Evolutionary conservation across 2,797 vertebrate genomes (phyloP).

Genomic region (Sebastiscus albofasciatus): DNA sequence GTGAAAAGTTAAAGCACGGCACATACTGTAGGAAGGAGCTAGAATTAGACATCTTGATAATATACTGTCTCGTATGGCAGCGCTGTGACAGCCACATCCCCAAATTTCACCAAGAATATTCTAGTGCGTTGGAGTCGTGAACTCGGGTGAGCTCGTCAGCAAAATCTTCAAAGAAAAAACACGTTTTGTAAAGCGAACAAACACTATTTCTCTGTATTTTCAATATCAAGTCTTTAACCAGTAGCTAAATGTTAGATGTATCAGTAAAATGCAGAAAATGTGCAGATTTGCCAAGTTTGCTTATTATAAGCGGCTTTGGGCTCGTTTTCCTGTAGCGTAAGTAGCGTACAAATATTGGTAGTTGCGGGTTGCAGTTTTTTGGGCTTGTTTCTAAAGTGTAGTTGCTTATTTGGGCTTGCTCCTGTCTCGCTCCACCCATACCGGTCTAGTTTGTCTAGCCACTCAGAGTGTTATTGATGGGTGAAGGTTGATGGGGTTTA

Average conservation of each 20-base stretch:
- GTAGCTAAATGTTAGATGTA: not conserved
- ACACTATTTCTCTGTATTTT: not conserved
- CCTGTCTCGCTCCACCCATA: too few relatives aligned
- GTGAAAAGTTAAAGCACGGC: not conserved
- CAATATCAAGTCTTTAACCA: not conserved
- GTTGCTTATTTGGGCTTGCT: too few relatives aligned
- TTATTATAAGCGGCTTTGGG: too few relatives aligned
- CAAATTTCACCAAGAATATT: conserved; percentile 25
- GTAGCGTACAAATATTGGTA: too few relatives aligned
- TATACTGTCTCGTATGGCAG: not conserved
- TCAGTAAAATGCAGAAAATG: not conserved
- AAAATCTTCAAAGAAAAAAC: not conserved
- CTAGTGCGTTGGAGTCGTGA: not conserved
- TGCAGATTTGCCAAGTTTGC: too few relatives aligned
- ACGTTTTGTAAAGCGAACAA: not conserved
- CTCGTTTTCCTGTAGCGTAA: too few relatives aligned
- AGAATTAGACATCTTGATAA: conserved; percentile 1
- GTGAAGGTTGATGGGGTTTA: too few relatives aligned
- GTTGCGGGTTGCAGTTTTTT: too few relatives aligned
- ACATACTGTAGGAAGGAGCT: not conserved
- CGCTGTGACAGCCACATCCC: not conserved
- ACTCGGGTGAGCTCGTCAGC: not conserved
- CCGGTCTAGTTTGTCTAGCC: too few relatives aligned
- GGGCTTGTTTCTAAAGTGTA: too few relatives aligned
- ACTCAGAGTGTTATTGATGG: too few relatives aligned